Percentiles rank a stretch among this genome's conserved stretches.
These are phyloP conservation scores for Zoanthus sansibaricus DNA, from an alignment of 92 coral and sea anemone genomes.

Conservation along the genomic window DNA sequence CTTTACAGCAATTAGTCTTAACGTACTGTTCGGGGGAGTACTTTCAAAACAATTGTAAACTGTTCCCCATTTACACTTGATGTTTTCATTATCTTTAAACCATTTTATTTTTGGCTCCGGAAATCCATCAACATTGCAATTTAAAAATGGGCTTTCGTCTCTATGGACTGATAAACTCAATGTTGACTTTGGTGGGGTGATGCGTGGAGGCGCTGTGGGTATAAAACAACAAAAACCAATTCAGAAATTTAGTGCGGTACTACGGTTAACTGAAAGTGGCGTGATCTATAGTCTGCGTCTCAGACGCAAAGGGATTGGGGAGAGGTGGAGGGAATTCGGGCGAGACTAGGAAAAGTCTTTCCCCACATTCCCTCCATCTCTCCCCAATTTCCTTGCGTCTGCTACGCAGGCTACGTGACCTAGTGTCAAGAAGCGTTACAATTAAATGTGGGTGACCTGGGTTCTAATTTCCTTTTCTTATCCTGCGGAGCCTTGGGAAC, in stretches of 20 bases:
- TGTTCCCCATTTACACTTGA: conserved; percentile 6
- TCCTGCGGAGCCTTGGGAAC: no score
- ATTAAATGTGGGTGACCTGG: no score
- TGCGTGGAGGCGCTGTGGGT: conserved; percentile 8
- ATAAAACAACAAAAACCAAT: not conserved
- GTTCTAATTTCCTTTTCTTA: no score
- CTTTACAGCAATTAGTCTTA: not conserved
- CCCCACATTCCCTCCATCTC: no score
- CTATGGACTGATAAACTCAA: not conserved
- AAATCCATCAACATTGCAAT: not conserved
- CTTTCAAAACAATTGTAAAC: not conserved
- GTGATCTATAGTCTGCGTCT: no score
- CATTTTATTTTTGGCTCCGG: conserved; percentile 8
- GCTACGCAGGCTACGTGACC: not conserved
- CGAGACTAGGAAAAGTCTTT: no score
- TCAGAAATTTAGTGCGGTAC: no score
- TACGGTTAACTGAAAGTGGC: not conserved
- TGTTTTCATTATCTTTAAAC: conserved; percentile 10
- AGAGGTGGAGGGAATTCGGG: no score
- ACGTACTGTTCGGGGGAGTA: not conserved
- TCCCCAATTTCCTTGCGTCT: no score
- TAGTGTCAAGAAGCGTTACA: no score
- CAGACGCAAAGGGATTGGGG: no score
- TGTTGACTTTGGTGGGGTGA: not conserved
- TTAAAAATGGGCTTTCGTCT: not conserved